Base-by-base conservation (phyloP, 2,113 vertebrate species). In the Tetraodon nigroviridis region DNA sequence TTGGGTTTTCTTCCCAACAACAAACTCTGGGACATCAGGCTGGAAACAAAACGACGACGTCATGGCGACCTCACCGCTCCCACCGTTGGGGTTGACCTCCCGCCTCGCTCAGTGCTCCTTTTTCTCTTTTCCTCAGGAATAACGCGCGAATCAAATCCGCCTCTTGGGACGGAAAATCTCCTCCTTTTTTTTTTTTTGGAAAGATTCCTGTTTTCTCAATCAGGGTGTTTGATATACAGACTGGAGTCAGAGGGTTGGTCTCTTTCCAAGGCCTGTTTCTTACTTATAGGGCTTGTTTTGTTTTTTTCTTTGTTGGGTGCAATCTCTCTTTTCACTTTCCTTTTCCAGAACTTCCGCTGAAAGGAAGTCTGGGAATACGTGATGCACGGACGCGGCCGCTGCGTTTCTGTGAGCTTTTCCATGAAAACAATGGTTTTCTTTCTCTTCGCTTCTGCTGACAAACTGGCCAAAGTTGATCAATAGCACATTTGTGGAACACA, bases 361-460 rank as follows among this genome's bases (percentile, higher is more conserved):
- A 76, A 82, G 57, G 75, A 79, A 68, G 82, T 83, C 86, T 85
- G 64, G 85, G 84, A 89, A 89, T 84, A 85, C 86, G 80, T 76
- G 51, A 4, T 49, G 58, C 63, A 32, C 44, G 19, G 69, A 54
- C 52, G 13, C 61, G 8, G 56, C 42, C n/a, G 12, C 55, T 61
- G 45, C 76, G 63, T 69, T 78, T n/a, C 17, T 45, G 44, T 59
- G 17, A 54, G 76, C 83, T 86, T 87, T 87, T 80, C 84, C 84
- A 84, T 88, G 82, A 82, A 65, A 32, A 10, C 17, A 2, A 17
- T 46, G 15, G 44, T n/a, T 37, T 58, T 66, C 55, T 54, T 57
- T 19, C 18, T 21, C 17, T 20, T 69, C 20, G 19, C 56, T 48
- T 76, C 64, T 56, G 57, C 47, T 53, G 69, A 46, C 13, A 46